Evolutionary conservation across 1,140 invertebrate genomes (phyloP), one percentile per base, ranked within the genome.

Genomic region (Drosophila orosa): DNA sequence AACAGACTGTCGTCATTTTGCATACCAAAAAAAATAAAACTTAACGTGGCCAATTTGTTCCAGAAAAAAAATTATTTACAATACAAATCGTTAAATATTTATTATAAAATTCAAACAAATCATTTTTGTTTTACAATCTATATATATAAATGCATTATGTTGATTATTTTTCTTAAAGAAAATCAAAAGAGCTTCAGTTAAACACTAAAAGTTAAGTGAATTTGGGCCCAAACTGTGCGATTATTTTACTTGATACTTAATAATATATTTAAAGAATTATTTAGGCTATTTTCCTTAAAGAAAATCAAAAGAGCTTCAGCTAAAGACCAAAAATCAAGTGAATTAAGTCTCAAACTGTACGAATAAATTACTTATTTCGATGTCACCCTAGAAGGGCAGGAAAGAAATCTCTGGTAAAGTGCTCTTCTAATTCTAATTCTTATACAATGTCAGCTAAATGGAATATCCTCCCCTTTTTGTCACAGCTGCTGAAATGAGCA

Each of bases 401-500:
- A 9, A 12, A 9, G 3, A 29, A 50, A 47, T 48, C 47, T 29
- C 47, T 7, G 29, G 2, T 8, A 24, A 35, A 22, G 33, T 35
- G 31, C 31, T 54, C 8, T 35, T 54, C 5, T 12, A 35, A 54
- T 59, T 29, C 29, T 27, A 40, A 59, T 40, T 63, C 60, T 3
- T 31, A 40, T 40, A 63, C 35, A 63, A 63, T 31, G 5, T 8
- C 25, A 24, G 22, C 19, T 24, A 40, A 59, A 62, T 62, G 54
- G 55, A 60, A 12, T 31, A 37, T 47, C 25, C 61, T 33, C 40
- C 66, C 65, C 60, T 24, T 52, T 31, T 9, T 13, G 59, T 22
- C 52, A 29, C 48, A 66, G 12, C 27, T 37, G 59, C 17, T 33
- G 42, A 59, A 74, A 74, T 72, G 68, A 71, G 63, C 66, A 79